Evolutionary conservation across 2,888 invertebrate species (phyloP).

Genomic region (Watsonalla cultraria): DNA sequence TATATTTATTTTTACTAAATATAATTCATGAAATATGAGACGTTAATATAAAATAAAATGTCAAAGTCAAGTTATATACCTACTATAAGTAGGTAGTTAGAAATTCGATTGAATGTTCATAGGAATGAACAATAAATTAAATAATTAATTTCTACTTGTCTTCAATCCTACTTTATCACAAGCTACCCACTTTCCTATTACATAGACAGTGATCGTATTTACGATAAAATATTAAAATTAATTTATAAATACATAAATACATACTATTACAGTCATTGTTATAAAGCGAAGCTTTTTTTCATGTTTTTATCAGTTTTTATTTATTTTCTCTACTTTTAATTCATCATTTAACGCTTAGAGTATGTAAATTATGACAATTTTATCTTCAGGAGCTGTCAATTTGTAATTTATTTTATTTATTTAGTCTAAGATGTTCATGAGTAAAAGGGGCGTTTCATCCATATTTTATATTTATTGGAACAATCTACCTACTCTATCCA

Average conservation of each 20-base stretch:
- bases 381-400: constrained; percentile 1
- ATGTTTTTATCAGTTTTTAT: constrained; percentile 44
- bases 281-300: constrained; percentile 67
- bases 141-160: constrained; percentile 31
- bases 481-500: background rate
- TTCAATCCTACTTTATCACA: constrained; percentile 60
- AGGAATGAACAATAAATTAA: constrained; percentile 6
- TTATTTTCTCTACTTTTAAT: constrained; percentile 42
- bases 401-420: background rate
- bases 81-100: too few relatives aligned
- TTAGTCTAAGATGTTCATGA: too few relatives aligned
- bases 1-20: too few relatives aligned
- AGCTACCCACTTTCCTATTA: constrained; percentile 70
- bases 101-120: background rate
- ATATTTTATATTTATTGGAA: too few relatives aligned
- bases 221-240: constrained; percentile 37
- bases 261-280: constrained; percentile 53
- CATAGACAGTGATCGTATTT: constrained; percentile 55
- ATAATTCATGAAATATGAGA: too few relatives aligned
- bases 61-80: too few relatives aligned
- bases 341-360: constrained; percentile 16
- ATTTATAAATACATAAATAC: constrained; percentile 33
- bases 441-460: too few relatives aligned
- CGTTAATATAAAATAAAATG: too few relatives aligned
- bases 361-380: constrained; percentile 36